These are phyloP conservation scores for Dusona sp. DNA, from an alignment of 2,888 invertebrate genomes.

Conservation along the genomic window DNA sequence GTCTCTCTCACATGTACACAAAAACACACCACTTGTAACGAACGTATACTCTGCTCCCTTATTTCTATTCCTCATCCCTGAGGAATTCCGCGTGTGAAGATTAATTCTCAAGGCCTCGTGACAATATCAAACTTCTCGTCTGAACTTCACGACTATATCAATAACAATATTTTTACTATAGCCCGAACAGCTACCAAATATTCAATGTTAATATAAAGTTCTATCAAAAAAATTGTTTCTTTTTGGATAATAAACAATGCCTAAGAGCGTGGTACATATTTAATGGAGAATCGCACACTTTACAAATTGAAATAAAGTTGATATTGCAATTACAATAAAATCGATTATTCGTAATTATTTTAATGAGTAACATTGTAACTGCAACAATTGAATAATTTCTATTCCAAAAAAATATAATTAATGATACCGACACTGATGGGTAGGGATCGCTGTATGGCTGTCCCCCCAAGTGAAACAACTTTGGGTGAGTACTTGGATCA, in stretches of 20 bases:
- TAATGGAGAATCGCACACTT: no score
- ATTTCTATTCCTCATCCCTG: constrained; percentile 54
- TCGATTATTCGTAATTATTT: no score
- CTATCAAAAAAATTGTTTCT: not conserved
- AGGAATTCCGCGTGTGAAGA: constrained; percentile 61
- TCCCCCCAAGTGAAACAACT: no score
- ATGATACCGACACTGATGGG: no score
- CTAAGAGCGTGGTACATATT: not conserved
- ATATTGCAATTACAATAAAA: no score
- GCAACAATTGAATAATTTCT: no score
- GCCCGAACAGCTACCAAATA: not conserved
- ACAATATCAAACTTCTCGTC: constrained; percentile 47
- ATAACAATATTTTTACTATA: constrained; percentile 53
- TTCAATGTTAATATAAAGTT: not conserved
- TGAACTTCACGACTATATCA: constrained; percentile 49
- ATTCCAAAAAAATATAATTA: no score
- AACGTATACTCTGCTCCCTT: constrained; percentile 46
- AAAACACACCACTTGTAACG: constrained; percentile 47
- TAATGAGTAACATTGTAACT: no score
- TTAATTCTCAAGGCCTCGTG: constrained; percentile 60
- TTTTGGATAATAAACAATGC: no score
- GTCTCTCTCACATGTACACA: not conserved
- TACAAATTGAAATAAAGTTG: no score
- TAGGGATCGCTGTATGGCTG: no score
- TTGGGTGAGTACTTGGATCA: no score